Conservation (phyloP, 2,888 invertebrate species). For the Flabesymbios commensalis region DNA sequence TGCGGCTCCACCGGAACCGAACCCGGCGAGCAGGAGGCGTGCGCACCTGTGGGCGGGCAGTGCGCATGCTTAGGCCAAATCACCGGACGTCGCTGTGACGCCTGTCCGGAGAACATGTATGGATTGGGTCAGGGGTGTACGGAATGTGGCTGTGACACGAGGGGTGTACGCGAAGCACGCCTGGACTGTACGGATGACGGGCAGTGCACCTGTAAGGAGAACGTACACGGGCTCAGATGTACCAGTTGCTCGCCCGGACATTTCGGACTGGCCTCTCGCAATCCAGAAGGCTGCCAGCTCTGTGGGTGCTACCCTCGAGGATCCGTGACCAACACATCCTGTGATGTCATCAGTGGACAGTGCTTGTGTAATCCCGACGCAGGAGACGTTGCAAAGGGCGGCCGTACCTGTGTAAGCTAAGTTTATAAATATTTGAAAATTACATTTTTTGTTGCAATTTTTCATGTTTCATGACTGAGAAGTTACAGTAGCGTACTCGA, state of each 20-base stretch:
- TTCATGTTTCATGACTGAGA: no score
- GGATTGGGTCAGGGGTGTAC: conserved; percentile 70
- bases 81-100: conserved; percentile 89
- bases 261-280: conserved; percentile 8
- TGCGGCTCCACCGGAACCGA: conserved; percentile 16
- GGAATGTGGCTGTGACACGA: conserved; percentile 18
- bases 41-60: conserved; percentile 67
- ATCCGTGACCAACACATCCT: conserved; percentile 3
- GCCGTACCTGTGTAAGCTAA: conserved; percentile 22
- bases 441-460: not conserved
- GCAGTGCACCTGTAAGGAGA: conserved; percentile 26
- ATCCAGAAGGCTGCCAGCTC: conserved; percentile 17
- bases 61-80: conserved; percentile 73
- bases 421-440: not conserved
- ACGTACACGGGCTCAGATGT: conserved; percentile 19
- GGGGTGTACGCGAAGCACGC: conserved; percentile 5
- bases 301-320: conserved; percentile 29
- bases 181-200: conserved; percentile 19
- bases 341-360: conserved; percentile 24
- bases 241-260: conserved; percentile 18
- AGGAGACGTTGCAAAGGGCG: conserved; percentile 9
- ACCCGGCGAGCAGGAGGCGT: conserved; percentile 59
- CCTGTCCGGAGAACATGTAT: conserved; percentile 92
- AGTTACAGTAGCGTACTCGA: no score
- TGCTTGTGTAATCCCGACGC: conserved; percentile 19